Evolutionary conservation across 2,113 vertebrate genomes (phyloP).

Genomic region (Aythya baeri): DNA sequence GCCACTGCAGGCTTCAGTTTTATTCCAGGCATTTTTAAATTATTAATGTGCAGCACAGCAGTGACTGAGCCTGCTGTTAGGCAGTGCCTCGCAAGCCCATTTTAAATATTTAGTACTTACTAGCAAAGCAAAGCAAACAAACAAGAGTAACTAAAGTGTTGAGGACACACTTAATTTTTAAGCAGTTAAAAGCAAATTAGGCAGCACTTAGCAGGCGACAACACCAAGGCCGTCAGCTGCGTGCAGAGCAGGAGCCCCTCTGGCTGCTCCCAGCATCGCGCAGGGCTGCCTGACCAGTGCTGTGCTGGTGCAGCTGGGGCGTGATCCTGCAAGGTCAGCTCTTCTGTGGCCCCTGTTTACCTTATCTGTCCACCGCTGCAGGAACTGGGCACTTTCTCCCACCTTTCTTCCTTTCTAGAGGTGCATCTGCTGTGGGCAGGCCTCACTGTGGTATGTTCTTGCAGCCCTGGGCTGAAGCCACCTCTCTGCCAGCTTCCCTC

Average conservation of each 20-base stretch:
- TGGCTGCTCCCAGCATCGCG: background rate
- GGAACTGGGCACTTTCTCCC: background rate
- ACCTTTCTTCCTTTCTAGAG: background rate
- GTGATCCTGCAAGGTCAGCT: background rate
- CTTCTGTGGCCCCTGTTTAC: background rate
- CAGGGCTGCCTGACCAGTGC: background rate
- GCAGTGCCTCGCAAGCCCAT: background rate
- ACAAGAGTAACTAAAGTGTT: background rate
- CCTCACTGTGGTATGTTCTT: background rate
- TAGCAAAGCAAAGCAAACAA: background rate
- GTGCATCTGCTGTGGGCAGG: slow-evolving; percentile 9
- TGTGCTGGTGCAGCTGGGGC: background rate
- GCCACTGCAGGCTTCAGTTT: background rate
- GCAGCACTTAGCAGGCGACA: background rate
- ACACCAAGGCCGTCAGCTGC: background rate
- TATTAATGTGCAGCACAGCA: background rate
- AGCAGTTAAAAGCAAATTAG: slow-evolving; percentile 15
- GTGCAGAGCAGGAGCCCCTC: background rate
- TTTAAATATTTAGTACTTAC: slow-evolving; percentile 8
- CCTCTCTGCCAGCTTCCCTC: slow-evolving; percentile 1
- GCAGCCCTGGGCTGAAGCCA: background rate
- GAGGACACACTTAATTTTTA: slow-evolving; percentile 25
- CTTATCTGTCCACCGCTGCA: background rate
- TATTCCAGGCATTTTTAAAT: background rate
- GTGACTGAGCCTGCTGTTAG: background rate